Evolutionary conservation across 2,888 invertebrate genomes (phyloP).

Genomic region (Melipona beecheii): DNA sequence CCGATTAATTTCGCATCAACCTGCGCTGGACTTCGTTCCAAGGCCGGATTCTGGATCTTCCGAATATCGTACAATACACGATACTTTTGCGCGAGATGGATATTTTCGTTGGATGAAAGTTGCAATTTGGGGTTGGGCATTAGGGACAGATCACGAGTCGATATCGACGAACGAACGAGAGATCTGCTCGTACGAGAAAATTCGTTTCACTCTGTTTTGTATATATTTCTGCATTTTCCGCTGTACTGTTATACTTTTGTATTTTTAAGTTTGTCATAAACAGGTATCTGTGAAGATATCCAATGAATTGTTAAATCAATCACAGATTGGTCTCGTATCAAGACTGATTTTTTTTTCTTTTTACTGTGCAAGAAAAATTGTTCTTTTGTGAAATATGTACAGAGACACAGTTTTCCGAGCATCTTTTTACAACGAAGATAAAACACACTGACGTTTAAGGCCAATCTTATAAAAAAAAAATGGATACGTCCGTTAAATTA

Average conservation of each 20-base stretch:
- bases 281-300: no score
- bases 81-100: neutral
- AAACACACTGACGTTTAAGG: neutral
- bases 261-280: no score
- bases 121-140: neutral
- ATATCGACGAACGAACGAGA: no score
- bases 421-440: no score
- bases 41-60: neutral
- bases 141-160: no score
- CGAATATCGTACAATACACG: neutral
- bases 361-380: neutral
- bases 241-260: no score
- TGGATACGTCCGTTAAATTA: neutral
- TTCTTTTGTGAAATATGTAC: neutral
- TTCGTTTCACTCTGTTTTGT: no score
- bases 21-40: neutral
- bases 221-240: no score
- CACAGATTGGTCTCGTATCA: no score
- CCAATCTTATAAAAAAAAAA: neutral
- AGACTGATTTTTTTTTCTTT: neutral
- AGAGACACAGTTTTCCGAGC: no score
- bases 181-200: no score
- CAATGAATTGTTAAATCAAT: neutral
- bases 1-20: conserved; percentile 37
- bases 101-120: neutral